A percentile compares a stretch with the other conserved stretches of the same genome.
These are phyloP conservation scores for Ephestia elutella DNA, from an alignment of 1,140 invertebrate genomes.

Conservation along the genomic window DNA sequence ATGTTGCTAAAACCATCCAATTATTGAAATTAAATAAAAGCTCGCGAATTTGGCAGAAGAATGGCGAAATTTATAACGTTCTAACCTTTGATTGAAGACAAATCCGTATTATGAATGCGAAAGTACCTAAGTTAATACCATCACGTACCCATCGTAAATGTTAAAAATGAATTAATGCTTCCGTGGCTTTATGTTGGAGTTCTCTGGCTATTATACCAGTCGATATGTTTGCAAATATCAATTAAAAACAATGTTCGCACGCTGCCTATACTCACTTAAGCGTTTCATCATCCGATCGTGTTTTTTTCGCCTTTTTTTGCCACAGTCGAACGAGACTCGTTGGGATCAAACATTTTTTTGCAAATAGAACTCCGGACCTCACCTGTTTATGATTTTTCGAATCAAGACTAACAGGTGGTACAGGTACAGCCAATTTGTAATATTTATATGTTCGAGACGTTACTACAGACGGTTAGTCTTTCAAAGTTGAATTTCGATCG, in stretches of 20 bases:
- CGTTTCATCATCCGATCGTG: conserved; percentile 10
- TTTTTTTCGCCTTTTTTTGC: conserved; percentile 12
- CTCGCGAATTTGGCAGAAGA: too few species aligned
- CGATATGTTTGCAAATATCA: conserved; percentile 18
- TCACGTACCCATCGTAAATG: too few species aligned
- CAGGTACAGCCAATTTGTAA: conserved; percentile 6
- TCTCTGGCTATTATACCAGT: too few species aligned
- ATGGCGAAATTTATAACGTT: too few species aligned
- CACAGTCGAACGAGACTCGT: conserved; percentile 13
- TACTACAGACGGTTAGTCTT: background rate
- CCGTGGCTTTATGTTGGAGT: too few species aligned
- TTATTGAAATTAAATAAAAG: too few species aligned
- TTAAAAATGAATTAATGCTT: too few species aligned
- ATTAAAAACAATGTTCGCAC: conserved; percentile 18
- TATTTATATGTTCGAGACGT: conserved; percentile 6
- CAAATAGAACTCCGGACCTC: background rate
- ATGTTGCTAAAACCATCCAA: too few species aligned
- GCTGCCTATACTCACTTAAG: background rate
- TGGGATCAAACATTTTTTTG: conserved; percentile 15
- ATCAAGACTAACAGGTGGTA: conserved; percentile 13
- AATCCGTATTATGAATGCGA: too few species aligned
- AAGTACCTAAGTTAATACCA: too few species aligned
- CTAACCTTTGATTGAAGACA: too few species aligned
- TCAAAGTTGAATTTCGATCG: background rate
- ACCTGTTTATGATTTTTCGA: conserved; percentile 12